These are phyloP conservation scores for Mirza zaza DNA, from an alignment of 2,113 vertebrate species.

Conservation along the genomic window DNA sequence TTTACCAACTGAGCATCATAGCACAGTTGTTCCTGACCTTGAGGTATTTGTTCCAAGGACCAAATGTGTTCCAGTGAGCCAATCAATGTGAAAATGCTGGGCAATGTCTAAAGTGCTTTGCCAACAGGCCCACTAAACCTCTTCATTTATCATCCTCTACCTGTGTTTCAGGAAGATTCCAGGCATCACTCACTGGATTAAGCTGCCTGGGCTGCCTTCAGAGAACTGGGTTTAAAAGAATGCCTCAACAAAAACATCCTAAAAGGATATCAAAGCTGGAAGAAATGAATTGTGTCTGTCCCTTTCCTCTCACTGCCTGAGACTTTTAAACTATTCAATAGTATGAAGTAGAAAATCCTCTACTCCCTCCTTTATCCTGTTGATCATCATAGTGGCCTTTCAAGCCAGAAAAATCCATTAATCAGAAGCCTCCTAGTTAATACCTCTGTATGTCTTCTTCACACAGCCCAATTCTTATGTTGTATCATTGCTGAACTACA, in stretches of 20 bases:
- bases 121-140: neutral
- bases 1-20: neutral
- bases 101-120: neutral
- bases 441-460: neutral
- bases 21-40: neutral
- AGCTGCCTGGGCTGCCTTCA: neutral
- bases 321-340: slow-evolving; percentile 39
- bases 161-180: slow-evolving; percentile 6
- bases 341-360: slow-evolving; percentile 12
- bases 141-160: neutral
- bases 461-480: neutral
- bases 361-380: neutral
- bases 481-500: neutral
- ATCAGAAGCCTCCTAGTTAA: neutral
- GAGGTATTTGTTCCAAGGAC: neutral
- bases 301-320: neutral
- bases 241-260: neutral
- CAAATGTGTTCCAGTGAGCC: neutral
- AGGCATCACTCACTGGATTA: neutral
- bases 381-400: neutral
- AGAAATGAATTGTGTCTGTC: neutral
- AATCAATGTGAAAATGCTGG: slow-evolving; percentile 16
- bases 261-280: neutral
- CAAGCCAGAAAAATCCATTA: neutral
- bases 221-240: neutral